phyloP scores from a whole-genome alignment of 1,140 invertebrate genomes.

The Bombus picipes region DNA sequence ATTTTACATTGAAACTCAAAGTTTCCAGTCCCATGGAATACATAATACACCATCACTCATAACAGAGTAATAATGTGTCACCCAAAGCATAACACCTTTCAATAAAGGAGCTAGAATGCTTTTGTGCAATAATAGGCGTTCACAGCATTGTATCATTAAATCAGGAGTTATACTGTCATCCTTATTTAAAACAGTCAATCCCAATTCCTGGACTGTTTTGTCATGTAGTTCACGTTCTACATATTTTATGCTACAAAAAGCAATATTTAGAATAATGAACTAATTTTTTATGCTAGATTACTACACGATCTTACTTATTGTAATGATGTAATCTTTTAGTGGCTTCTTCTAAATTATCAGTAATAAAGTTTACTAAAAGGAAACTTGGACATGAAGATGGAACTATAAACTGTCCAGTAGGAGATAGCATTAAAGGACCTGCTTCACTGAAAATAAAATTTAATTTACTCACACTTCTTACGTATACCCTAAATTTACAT shows the following conservation, averaged over 20 bases:
- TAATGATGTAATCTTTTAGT: conserved; percentile 88
- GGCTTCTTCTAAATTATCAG: conserved; percentile 89
- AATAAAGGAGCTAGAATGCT: conserved; percentile 74
- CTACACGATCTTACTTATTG: conserved; percentile 85
- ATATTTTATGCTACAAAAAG: conserved; percentile 88
- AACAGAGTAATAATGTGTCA: conserved; percentile 96
- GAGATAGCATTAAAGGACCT: conserved; percentile 95
- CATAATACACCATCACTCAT: conserved; percentile 94
- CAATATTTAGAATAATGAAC: conserved; percentile 23
- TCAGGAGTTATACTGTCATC: conserved; percentile 95
- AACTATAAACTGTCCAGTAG: conserved; percentile 95
- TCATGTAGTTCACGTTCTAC: conserved; percentile 88
- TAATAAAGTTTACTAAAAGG: conserved; percentile 92
- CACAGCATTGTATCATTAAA: conserved; percentile 93
- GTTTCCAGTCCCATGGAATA: conserved; percentile 95
- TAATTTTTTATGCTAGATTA: conserved; percentile 3
- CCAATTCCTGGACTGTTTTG: conserved; percentile 86
- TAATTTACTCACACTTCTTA: neutral
- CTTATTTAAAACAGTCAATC: conserved; percentile 89
- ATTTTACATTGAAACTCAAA: conserved; percentile 69
- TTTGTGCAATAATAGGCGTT: conserved; percentile 86
- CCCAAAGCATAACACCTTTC: conserved; percentile 87
- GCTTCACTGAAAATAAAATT: conserved; percentile 87
- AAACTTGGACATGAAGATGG: conserved; percentile 94
- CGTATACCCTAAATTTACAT: neutral